phyloP scores from a whole-genome alignment of 1,140 invertebrate genomes.

The Pristionchus pacificus region DNA sequence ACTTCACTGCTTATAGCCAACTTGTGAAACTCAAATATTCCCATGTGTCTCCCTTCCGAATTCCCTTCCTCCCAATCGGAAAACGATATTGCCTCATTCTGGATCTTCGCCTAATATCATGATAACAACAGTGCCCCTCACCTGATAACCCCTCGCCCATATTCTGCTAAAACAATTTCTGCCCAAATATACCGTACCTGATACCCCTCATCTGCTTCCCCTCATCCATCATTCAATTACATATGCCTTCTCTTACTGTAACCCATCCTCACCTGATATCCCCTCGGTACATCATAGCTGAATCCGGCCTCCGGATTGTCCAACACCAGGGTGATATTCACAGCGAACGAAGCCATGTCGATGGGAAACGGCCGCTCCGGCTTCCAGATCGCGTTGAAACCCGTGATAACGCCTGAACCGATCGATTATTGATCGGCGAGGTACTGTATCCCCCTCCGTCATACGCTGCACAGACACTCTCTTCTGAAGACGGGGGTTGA shows the following conservation, averaged over 20 bases:
- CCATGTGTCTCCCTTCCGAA: too few relatives aligned
- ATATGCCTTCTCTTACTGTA: background rate
- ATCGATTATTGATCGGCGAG: too few relatives aligned
- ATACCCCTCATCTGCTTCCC: background rate
- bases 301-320: slow-evolving; percentile 42
- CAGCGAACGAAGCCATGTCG: slow-evolving; percentile 56
- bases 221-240: background rate
- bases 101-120: too few relatives aligned
- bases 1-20: too few relatives aligned
- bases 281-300: slow-evolving; percentile 45
- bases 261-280: slow-evolving; percentile 44
- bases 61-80: too few relatives aligned
- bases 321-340: slow-evolving; percentile 49
- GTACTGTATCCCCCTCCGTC: too few relatives aligned
- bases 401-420: slow-evolving; percentile 38
- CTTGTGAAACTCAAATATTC: too few relatives aligned
- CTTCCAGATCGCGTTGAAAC: slow-evolving; percentile 53
- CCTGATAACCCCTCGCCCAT: too few relatives aligned
- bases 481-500: too few relatives aligned
- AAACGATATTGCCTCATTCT: too few relatives aligned
- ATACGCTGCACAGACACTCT: too few relatives aligned
- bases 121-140: too few relatives aligned
- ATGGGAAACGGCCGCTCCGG: slow-evolving; percentile 52
- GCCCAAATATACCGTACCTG: background rate
- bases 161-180: slow-evolving; percentile 1